Evolutionary conservation across 2,888 invertebrate species (phyloP).

Genomic region (Conistra vaccinii): DNA sequence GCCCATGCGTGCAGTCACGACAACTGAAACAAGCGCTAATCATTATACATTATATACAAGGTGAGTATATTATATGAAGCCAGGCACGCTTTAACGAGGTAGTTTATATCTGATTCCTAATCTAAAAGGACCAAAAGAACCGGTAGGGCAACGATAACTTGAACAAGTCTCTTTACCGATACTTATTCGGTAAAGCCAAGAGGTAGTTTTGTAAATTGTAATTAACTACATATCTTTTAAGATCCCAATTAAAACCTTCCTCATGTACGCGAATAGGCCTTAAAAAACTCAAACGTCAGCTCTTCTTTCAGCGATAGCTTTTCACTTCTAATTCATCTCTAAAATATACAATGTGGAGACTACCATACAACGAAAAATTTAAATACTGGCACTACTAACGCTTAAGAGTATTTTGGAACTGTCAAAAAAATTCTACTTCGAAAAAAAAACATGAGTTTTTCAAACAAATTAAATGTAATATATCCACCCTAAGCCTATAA

Average conservation of each 20-base stretch:
- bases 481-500: no score
- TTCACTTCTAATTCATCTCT: conserved; percentile 9
- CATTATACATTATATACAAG: conserved; percentile 28
- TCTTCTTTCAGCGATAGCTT: neutral
- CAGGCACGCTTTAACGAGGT: conserved; percentile 33
- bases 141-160: neutral
- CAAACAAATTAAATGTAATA: no score
- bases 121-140: neutral
- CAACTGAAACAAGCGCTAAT: conserved; percentile 40
- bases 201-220: neutral
- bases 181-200: neutral
- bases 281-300: neutral
- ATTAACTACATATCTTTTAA: neutral
- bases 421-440: no score
- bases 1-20: conserved; percentile 55
- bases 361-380: no score
- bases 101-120: conserved; percentile 26
- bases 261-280: neutral
- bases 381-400: no score
- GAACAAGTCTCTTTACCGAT: conserved; percentile 8
- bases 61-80: conserved; percentile 11
- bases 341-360: no score
- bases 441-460: no score
- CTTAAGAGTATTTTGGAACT: no score
- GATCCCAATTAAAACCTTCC: neutral